Base-by-base conservation (phyloP, 1,140 invertebrate species). In the Lasioglossum albipes region DNA sequence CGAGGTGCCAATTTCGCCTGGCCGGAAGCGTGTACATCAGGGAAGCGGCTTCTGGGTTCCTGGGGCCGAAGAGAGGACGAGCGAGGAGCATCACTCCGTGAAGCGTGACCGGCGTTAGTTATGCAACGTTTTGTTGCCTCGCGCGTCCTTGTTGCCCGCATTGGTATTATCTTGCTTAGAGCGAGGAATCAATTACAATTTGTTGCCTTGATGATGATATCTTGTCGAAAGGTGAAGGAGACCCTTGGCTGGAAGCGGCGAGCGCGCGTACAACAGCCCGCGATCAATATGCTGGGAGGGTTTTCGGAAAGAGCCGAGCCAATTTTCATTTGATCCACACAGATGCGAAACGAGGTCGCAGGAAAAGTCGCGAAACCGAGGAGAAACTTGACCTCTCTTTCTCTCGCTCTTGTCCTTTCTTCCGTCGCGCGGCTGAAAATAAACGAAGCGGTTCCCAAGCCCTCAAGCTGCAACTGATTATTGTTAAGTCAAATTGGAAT, bases 21-120 rank as follows among this genome's bases (percentile, higher is more conserved):
- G 54, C 13, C 74, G 84, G 84, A 86, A 87, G 62, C 75, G 41
- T 2, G n/a, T 41, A 12, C 72, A 75, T 71, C 41, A 74, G 79
- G 66, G 75, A 86, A 84, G 62, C 73, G 41, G 57, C 52, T 69
- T 36, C 62, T 69, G 52, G 79, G 62, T 74, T 54, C 64, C 74
- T 70, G 54, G 13, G 45, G 70, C n/a, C 49, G 45, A 83, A 76
- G 82, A 59, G 83, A 84, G 76, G 78, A 79, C 73, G 49, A 81
- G 66, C 79, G 72, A 74, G 85, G 85, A 90, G 88, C 86, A 89
- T 90, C 89, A 84, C 79, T 88, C 88, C 83, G 81, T 87, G 88
- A 90, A 93, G 92, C 91, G 92, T 93, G 89, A 93, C 92, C 90
- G 86, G 87, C 78, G 78, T 91, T 91, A 88, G 91, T 93, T 93